A percentile compares a stretch with the other conserved stretches of the same genome.
Conservation (phyloP, 2,797 vertebrate species). For the Ambastaia sidthimunki region DNA sequence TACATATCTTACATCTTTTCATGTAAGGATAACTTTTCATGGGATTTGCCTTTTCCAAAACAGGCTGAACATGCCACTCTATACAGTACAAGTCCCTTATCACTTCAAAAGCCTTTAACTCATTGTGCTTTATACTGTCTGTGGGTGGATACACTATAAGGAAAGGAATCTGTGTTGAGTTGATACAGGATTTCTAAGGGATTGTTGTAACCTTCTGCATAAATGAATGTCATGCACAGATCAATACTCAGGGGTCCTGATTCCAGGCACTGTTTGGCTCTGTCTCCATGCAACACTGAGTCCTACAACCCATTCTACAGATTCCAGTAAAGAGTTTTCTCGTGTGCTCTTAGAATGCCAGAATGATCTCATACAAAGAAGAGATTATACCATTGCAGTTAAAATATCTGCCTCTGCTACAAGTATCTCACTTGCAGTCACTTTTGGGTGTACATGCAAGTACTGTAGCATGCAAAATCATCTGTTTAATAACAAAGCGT, state of each 20-base stretch:
- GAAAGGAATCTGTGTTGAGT: conserved; percentile 23
- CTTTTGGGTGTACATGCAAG: background rate
- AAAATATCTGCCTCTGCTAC: background rate
- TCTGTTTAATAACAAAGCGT: conserved; percentile 8
- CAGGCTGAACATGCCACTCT: conserved; percentile 1
- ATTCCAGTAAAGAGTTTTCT: conserved; percentile 12
- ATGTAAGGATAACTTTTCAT: conserved; percentile 9
- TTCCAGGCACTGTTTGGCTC: conserved; percentile 25
- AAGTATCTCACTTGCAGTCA: background rate
- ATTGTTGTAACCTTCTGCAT: conserved; percentile 39
- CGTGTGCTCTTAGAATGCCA: background rate
- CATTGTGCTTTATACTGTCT: background rate
- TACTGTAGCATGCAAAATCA: background rate
- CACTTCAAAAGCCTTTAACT: background rate
- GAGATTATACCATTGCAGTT: conserved; percentile 5
- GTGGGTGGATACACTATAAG: background rate
- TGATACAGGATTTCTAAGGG: conserved; percentile 30
- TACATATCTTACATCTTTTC: conserved; percentile 9
- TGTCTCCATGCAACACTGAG: conserved; percentile 29
- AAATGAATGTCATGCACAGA: conserved; percentile 41
- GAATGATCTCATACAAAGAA: background rate
- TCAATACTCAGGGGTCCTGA: conserved; percentile 19
- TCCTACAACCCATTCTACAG: background rate
- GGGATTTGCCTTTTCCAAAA: conserved; percentile 33
- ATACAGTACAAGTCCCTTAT: conserved; percentile 7